These are phyloP conservation scores for Turdus rufiventris DNA, from an alignment of 2,113 vertebrate genomes.

Conservation along the genomic window DNA sequence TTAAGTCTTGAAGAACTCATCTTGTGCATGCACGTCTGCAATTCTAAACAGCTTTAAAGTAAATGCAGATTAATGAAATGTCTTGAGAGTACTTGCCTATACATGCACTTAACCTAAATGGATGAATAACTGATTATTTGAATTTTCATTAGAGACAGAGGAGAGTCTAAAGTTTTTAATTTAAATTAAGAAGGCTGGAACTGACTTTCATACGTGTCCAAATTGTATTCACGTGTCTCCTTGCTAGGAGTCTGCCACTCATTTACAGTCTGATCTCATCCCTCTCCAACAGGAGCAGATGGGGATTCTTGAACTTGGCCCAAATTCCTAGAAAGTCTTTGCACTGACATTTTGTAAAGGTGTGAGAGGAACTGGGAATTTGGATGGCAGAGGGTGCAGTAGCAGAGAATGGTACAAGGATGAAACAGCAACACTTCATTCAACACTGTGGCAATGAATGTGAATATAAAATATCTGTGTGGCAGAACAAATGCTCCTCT, in stretches of 20 bases:
- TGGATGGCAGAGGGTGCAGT: background rate
- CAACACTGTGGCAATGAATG: fast-evolving
- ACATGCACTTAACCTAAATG: constrained; percentile 13
- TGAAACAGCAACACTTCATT: background rate
- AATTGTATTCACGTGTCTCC: background rate
- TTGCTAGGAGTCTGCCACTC: background rate
- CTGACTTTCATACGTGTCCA: background rate
- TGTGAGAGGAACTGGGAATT: constrained; percentile 5
- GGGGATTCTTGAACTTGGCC: constrained; percentile 40
- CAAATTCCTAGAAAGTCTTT: constrained; percentile 54
- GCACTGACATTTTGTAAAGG: constrained; percentile 23
- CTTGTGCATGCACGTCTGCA: background rate
- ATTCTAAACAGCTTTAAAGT: constrained; percentile 16
- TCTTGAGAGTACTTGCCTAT: constrained; percentile 42
- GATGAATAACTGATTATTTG: constrained; percentile 1
- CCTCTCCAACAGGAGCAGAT: constrained; percentile 2
- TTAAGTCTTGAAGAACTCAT: constrained; percentile 19
- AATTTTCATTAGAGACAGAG: constrained; percentile 9
- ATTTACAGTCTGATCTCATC: constrained; percentile 35
- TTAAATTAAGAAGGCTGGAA: background rate
- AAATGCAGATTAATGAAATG: constrained; percentile 33
- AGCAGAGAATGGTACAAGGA: background rate
- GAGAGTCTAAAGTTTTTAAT: background rate
- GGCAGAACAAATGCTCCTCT: background rate
- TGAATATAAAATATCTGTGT: background rate